Evolutionary conservation across 1,140 invertebrate species (phyloP).

Genomic region (Hirudo medicinalis): DNA sequence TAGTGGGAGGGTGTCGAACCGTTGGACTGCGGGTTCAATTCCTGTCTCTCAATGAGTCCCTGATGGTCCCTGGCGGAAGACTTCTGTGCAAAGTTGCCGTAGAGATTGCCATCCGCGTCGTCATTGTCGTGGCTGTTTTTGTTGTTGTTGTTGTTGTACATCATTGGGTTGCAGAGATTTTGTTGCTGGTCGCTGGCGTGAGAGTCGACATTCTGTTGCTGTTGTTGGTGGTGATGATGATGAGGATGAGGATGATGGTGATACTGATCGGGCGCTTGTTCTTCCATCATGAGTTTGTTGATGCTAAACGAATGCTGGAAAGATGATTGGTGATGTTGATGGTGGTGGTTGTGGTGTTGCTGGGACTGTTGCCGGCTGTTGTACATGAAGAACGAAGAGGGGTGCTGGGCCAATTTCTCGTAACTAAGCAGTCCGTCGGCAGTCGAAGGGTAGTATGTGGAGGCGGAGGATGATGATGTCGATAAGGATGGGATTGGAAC

Average conservation of each 20-base stretch:
- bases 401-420: not conserved
- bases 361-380: not conserved
- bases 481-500: not conserved
- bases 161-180: not conserved
- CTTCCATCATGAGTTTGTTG: slow-evolving; percentile 9
- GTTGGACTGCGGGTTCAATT: too few relatives aligned
- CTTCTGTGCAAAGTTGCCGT: too few relatives aligned
- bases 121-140: too few relatives aligned
- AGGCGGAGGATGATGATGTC: not conserved
- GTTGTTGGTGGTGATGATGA: slow-evolving; percentile 3
- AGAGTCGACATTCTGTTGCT: not conserved
- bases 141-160: too few relatives aligned
- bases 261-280: not conserved
- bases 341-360: not conserved
- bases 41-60: too few relatives aligned
- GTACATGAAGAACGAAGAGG: not conserved
- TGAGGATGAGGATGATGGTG: not conserved
- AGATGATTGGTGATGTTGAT: not conserved
- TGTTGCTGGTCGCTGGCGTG: not conserved
- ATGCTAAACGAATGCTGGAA: slow-evolving; percentile 13
- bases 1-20: too few relatives aligned
- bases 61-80: too few relatives aligned
- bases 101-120: too few relatives aligned
- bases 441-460: not conserved
- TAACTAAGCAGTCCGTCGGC: not conserved